These are phyloP conservation scores for Sinosuthora webbiana DNA, from an alignment of 2,113 vertebrate species.

Conservation along the genomic window DNA sequence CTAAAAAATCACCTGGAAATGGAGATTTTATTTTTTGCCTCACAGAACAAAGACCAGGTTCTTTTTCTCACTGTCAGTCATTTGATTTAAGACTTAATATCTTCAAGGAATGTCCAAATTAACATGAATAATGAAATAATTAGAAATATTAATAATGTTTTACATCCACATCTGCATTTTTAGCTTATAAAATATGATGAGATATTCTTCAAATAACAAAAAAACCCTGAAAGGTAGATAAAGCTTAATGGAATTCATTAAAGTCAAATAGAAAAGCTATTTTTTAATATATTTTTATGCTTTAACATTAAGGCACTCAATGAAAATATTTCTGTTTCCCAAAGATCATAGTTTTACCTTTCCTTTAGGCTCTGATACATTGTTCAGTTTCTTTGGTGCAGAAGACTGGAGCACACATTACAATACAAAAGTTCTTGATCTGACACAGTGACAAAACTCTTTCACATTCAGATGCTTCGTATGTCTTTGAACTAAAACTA, in stretches of 20 bases:
- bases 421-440: not conserved
- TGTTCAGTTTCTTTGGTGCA: not conserved
- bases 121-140: not conserved
- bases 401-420: not conserved
- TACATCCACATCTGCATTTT: not conserved
- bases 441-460: not conserved
- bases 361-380: not conserved
- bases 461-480: not conserved
- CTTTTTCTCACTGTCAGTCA: not conserved
- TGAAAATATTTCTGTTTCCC: not conserved
- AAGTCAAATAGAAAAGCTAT: not conserved
- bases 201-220: not conserved
- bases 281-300: not conserved
- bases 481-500: not conserved
- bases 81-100: not conserved
- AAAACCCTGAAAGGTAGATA: not conserved
- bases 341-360: not conserved
- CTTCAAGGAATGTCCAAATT: not conserved
- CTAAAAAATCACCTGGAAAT: not conserved
- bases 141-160: not conserved
- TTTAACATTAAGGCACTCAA: not conserved
- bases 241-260: not conserved
- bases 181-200: not conserved
- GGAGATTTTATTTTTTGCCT: not conserved
- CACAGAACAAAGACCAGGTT: not conserved